A percentile compares a stretch with the other conserved stretches of the same genome.
Conservation (phyloP, 2,113 vertebrate genomes). For the Gobiocypris rarus region DNA sequence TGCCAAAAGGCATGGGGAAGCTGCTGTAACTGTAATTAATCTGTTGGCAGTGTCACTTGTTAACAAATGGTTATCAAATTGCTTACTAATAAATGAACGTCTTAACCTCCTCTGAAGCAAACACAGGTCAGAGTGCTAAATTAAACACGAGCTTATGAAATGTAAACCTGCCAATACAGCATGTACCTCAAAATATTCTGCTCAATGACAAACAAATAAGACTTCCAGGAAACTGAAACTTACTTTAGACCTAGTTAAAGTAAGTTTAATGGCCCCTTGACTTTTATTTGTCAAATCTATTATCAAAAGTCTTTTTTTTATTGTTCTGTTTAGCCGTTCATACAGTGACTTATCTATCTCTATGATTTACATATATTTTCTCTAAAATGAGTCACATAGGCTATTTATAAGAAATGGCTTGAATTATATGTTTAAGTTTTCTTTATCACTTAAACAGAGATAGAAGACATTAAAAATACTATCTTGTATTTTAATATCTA, state of each 20-base stretch:
- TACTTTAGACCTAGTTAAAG: neutral
- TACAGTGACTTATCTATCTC: too few relatives aligned
- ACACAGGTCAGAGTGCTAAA: neutral
- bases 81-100: neutral
- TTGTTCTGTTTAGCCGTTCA: too few relatives aligned
- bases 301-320: neutral
- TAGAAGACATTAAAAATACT: too few relatives aligned
- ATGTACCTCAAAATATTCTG: neutral
- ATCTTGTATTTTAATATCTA: too few relatives aligned
- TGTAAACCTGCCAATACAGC: neutral
- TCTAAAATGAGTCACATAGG: too few relatives aligned
- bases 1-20: neutral
- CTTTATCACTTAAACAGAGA: too few relatives aligned
- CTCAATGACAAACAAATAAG: neutral
- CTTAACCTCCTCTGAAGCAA: neutral
- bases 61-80: neutral
- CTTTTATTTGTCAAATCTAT: neutral
- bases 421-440: too few relatives aligned
- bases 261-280: too few relatives aligned
- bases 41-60: neutral
- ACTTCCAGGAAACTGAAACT: neutral
- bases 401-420: too few relatives aligned
- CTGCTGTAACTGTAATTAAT: neutral
- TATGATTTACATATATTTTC: too few relatives aligned
- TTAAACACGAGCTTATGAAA: neutral